Evolutionary conservation across 2,113 vertebrate genomes (phyloP).

Genomic region (Salvelinus alpinus): DNA sequence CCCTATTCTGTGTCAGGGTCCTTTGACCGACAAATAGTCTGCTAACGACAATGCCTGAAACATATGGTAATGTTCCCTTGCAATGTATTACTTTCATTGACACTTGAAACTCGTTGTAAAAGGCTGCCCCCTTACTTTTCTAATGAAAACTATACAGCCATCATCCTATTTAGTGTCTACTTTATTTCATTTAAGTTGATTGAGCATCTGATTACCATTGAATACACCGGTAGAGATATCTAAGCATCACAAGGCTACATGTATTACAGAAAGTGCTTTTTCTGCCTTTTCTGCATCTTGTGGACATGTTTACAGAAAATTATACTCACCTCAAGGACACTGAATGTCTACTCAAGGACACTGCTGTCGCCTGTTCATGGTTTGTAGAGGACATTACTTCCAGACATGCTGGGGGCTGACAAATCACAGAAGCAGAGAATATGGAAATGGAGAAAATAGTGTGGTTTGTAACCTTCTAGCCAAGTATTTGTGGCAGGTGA

Average conservation of each 20-base stretch:
- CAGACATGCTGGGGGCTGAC: too few relatives aligned
- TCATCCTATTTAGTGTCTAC: slow-evolving; percentile 40
- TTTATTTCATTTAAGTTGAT: slow-evolving; percentile 44
- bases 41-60: slow-evolving; percentile 69
- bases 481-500: too few relatives aligned
- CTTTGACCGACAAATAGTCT: slow-evolving; percentile 69
- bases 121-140: slow-evolving; percentile 36
- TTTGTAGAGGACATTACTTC: too few relatives aligned
- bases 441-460: too few relatives aligned
- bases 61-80: slow-evolving; percentile 64
- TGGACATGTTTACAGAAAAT: too few relatives aligned
- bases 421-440: too few relatives aligned
- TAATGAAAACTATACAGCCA: slow-evolving; percentile 38
- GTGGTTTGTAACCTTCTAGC: too few relatives aligned
- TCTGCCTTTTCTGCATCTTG: too few relatives aligned
- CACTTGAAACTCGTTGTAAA: slow-evolving; percentile 43
- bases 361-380: too few relatives aligned
- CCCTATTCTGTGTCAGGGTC: slow-evolving; percentile 59
- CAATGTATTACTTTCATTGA: slow-evolving; percentile 56
- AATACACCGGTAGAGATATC: slow-evolving; percentile 24
- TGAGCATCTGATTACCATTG: slow-evolving; percentile 54
- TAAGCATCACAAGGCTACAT: not conserved
- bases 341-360: too few relatives aligned
- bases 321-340: too few relatives aligned
- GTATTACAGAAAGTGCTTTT: too few relatives aligned